Conservation (phyloP, 2,888 invertebrate genomes). For the Gari tellinella region DNA sequence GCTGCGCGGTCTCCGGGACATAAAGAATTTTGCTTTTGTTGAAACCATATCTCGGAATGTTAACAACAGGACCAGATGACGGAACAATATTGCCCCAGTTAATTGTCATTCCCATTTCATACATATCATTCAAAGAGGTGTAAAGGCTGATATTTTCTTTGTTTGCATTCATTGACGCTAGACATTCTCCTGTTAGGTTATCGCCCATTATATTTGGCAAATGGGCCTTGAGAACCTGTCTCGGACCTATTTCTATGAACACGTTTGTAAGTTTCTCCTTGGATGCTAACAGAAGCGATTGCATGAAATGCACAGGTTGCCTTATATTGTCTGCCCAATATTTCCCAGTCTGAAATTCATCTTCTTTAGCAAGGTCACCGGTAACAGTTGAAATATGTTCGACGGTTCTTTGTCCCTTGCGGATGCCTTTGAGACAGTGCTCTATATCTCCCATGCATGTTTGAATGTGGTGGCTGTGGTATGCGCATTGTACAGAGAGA, state of each 20-base stretch:
- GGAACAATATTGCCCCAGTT: constrained; percentile 32
- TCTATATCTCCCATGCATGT: constrained; percentile 48
- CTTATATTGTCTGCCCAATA: constrained; percentile 75
- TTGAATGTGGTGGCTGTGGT: constrained; percentile 59
- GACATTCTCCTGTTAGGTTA: constrained; percentile 7
- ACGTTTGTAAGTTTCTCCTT: constrained; percentile 43
- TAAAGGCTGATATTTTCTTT: constrained; percentile 28
- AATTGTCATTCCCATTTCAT: constrained; percentile 27
- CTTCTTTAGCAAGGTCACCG: constrained; percentile 40
- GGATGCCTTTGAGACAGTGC: constrained; percentile 37
- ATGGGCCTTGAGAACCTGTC: constrained; percentile 57
- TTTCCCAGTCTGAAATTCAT: constrained; percentile 45
- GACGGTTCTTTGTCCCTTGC: constrained; percentile 2
- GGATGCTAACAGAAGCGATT: constrained; percentile 52
- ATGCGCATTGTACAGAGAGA: constrained; percentile 59
- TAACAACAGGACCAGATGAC: constrained; percentile 15
- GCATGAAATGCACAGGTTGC: constrained; percentile 66
- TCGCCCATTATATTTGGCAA: constrained; percentile 20
- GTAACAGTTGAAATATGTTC: constrained; percentile 55
- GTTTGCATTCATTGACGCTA: constrained; percentile 36
- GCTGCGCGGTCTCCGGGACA: constrained; percentile 36
- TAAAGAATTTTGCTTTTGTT: constrained; percentile 46
- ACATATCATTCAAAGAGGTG: constrained; percentile 17
- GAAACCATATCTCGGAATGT: constrained; percentile 65
- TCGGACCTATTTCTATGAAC: constrained; percentile 75